phyloP scores from a whole-genome alignment of 2,888 invertebrate species.

The Spialia ferax region DNA sequence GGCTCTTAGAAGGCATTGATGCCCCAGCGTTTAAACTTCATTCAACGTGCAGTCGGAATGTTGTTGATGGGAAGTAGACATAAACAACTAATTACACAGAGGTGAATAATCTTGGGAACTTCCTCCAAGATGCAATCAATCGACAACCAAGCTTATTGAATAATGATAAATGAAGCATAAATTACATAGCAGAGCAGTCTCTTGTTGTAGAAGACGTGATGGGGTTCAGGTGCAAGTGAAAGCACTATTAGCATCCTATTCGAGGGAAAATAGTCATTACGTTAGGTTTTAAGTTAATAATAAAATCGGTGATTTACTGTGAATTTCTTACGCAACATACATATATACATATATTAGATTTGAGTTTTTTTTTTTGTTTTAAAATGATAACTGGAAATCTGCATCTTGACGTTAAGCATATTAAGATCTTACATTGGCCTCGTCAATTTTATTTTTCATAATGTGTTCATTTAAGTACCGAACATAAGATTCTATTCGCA shows the following conservation, averaged over 20 bases:
- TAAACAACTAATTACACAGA: constrained; percentile 50
- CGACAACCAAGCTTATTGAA: constrained; percentile 63
- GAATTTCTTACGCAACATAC: constrained; percentile 53
- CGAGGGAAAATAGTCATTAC: constrained; percentile 32
- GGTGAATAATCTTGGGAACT: constrained; percentile 71
- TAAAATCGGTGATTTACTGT: constrained; percentile 55
- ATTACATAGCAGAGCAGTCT: constrained; percentile 48
- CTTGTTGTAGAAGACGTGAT: constrained; percentile 32
- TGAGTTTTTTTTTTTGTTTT: no score
- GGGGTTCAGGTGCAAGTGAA: constrained; percentile 48
- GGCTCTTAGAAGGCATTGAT: constrained; percentile 16
- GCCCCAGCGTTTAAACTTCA: constrained; percentile 33
- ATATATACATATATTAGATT: no score
- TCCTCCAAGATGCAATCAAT: constrained; percentile 70
- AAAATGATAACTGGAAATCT: constrained; percentile 51
- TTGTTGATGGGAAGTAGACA: constrained; percentile 62
- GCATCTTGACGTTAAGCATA: constrained; percentile 52
- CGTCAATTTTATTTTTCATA: not conserved
- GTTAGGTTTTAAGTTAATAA: constrained; percentile 53
- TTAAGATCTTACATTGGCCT: no score
- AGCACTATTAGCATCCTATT: constrained; percentile 48
- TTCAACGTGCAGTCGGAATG: constrained; percentile 24
- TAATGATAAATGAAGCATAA: constrained; percentile 66
- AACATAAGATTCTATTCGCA: no score
- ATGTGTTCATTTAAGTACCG: no score